Evolutionary conservation across 1,140 invertebrate genomes (phyloP), one percentile per base, ranked within the genome.

Genomic region (Drosophila punjabiensis): DNA sequence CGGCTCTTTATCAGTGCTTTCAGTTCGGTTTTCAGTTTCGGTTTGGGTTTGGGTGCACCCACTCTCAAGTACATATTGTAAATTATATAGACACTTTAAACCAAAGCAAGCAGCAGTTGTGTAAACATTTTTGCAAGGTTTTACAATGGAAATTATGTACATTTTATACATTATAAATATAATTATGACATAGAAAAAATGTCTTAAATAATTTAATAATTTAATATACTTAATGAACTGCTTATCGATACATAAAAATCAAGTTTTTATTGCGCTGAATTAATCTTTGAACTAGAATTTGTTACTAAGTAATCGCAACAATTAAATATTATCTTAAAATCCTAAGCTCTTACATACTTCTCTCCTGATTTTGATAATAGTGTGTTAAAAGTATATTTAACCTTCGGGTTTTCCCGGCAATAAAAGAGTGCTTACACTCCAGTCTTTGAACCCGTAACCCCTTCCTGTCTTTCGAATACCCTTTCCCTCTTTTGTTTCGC

Each of bases 401-500:
- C 55, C 35, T 39, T 24, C 35, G 33, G 35, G 20, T 11, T 39
- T 56, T 16, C 14, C 20, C 14, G 0, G n/a, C n/a, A 18, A 32
- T 13, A 5, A 32, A 32, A 53, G 30, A 33, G 50, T 14, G 33
- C 33, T 20, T 37, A 18, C 35, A 24, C 48, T 28, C 32, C 50
- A 64, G 58, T 63, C 20, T 43, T 45, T 41, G n/a, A 64, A 33
- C 59, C 39, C 39, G 20, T 33, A 45, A 64, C 37, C 58, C 39
- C 58, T 66, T 66, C 18, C 30, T 63, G 64, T 11, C 13, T 45
- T 28, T 28, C 30, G 30, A 30, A 56, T 47, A 68, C 59, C 33
- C 67, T 74, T 74, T 60, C 32, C 55, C 55, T 16, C 20, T 43
- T 73, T 52, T 50, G 70, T 61, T 41, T 74, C 55, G 70, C 37